A percentile compares a stretch with the other conserved stretches of the same genome.
These are phyloP conservation scores for Diploscapter pachys DNA, from an alignment of 1,140 invertebrate species.

Conservation along the genomic window DNA sequence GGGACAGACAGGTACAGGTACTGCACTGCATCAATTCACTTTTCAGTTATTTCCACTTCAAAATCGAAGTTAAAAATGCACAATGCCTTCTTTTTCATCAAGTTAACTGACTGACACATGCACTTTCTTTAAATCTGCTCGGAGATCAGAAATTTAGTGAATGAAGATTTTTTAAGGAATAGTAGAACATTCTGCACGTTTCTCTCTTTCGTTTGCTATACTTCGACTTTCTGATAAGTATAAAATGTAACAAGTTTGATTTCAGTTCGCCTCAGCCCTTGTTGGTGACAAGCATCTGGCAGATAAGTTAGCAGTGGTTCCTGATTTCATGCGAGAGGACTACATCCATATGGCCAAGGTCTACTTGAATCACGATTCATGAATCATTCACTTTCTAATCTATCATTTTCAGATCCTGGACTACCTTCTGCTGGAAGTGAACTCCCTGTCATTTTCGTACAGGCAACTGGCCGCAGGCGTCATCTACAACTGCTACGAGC, in stretches of 20 bases:
- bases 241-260: background rate
- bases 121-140: too few relatives aligned
- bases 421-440: constrained; percentile 14
- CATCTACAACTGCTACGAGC: constrained; percentile 22
- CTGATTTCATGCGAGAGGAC: constrained; percentile 15
- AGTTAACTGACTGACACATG: too few relatives aligned
- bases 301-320: constrained; percentile 1
- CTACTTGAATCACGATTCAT: too few relatives aligned
- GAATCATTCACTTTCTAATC: too few relatives aligned
- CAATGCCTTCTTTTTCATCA: too few relatives aligned
- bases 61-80: too few relatives aligned
- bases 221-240: too few relatives aligned
- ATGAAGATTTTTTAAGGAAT: too few relatives aligned
- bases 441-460: constrained; percentile 15
- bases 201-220: too few relatives aligned
- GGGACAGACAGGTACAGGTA: constrained; percentile 12
- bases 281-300: background rate
- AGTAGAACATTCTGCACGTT: too few relatives aligned
- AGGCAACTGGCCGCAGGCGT: constrained; percentile 24
- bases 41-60: background rate
- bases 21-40: background rate
- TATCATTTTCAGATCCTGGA: background rate
- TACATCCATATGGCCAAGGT: constrained; percentile 17
- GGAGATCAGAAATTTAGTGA: too few relatives aligned
- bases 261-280: background rate